These are phyloP conservation scores for Monomorium pharaonis DNA, from an alignment of 1,140 invertebrate species.

Conservation along the genomic window DNA sequence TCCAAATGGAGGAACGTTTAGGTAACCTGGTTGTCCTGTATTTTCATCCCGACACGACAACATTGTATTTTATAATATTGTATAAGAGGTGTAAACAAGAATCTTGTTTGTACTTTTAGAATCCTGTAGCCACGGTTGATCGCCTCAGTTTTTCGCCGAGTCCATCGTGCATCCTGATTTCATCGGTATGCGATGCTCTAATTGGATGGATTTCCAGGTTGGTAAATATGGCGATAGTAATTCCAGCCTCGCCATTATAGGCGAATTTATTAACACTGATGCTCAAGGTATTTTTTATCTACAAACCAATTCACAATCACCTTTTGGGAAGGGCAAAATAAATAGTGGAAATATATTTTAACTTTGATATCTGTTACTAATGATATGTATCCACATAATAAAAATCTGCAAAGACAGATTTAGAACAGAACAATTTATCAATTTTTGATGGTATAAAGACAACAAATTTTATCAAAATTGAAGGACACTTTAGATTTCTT, in stretches of 20 bases:
- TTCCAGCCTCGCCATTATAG: conserved; percentile 85
- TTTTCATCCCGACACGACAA: conserved; percentile 75
- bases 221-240: conserved; percentile 84
- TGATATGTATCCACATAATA: too few species aligned
- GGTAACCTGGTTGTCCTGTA: conserved; percentile 87
- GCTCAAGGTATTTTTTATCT: conserved; percentile 76
- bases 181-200: conserved; percentile 85
- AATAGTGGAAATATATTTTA: too few species aligned
- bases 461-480: too few species aligned
- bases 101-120: conserved; percentile 66
- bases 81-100: background rate
- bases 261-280: conserved; percentile 75
- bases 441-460: too few species aligned
- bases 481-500: too few species aligned
- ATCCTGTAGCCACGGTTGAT: conserved; percentile 83
- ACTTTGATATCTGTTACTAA: too few species aligned
- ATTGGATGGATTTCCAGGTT: conserved; percentile 85
- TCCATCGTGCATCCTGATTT: conserved; percentile 84
- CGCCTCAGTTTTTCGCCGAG: conserved; percentile 84
- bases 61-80: conserved; percentile 15
- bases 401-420: too few species aligned
- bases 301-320: conserved; percentile 76
- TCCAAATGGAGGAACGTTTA: conserved; percentile 89
- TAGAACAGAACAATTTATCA: too few species aligned
- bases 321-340: conserved; percentile 72